Conservation (phyloP, 2,113 vertebrate species). For the Hypomesus transpacificus region DNA sequence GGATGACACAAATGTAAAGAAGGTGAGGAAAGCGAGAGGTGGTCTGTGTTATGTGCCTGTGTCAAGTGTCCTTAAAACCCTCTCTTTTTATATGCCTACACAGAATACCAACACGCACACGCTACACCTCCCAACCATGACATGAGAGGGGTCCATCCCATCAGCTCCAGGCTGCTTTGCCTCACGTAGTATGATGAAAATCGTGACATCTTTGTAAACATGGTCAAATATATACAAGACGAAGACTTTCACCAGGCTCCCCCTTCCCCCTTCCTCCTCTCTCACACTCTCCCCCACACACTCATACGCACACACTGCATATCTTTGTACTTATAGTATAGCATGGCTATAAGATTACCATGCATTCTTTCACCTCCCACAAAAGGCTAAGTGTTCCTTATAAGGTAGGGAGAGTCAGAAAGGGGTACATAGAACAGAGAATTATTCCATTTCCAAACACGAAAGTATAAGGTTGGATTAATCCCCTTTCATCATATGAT, state of each 20-base stretch:
- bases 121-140: neutral
- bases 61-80: no score
- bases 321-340: neutral
- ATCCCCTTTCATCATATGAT: neutral
- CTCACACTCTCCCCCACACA: conserved; percentile 6
- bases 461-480: conserved; percentile 4
- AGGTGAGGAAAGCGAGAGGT: neutral
- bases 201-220: neutral
- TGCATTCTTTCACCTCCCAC: conserved; percentile 16
- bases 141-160: no score
- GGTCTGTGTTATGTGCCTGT: no score
- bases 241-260: neutral
- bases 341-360: neutral
- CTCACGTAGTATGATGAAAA: no score
- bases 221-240: conserved; percentile 4
- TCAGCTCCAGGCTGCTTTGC: no score
- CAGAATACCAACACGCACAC: neutral
- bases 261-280: neutral
- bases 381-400: conserved; percentile 8
- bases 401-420: neutral
- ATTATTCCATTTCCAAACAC: neutral
- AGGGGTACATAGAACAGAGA: neutral
- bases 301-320: neutral
- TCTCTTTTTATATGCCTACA: no score
- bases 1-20: neutral